Evolutionary conservation across 2,888 invertebrate genomes (phyloP), one percentile per base, ranked within the genome.

Genomic region (Polia nebulosa): DNA sequence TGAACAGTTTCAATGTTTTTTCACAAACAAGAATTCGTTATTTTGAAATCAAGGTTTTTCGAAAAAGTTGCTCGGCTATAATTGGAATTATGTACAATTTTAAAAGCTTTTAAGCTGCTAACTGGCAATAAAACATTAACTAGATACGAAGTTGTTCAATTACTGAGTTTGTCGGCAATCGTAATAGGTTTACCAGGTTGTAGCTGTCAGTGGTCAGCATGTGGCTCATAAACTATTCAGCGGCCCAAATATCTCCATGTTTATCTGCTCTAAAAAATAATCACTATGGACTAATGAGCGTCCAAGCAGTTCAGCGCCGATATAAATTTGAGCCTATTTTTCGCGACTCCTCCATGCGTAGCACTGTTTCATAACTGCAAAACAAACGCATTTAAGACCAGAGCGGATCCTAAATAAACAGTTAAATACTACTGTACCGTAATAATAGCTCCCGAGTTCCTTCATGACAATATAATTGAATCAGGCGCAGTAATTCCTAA

Each of bases 381-480:
- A 44, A 60, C 49, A 62, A 81, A 52, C 51, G 13, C 44, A 27
- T 53, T 60, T 60, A 72, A 62, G 61, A 45, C 41, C 47, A 69
- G 57, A 51, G 72, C 56, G 36, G 63, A 74, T 74, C 68, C 69
- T 70, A 72, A 78, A 76, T 68, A 78, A 81, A 81, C 79, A 70
- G 72, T 81, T 74, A 81, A 81, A 61, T 86, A 88, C 89, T 80
- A 81, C 67, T 83, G 74, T 76, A 82, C 82, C 77, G 84, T 89
- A 91, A 90, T 91, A 87, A 89, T 83, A 84, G 87, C 78, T 67
- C 79, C 86, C 72, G 69, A 83, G 76, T 84, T 87, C 84, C 84
- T 89, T 88, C 89, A 83, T 89, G 91, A 91, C 91, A 92, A 86
- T 90, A 87, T 92, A 92, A 92, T 92, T 89, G 91, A 92, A 90